Base-by-base conservation (phyloP, 1,140 invertebrate species). In the Streblospio benedicti region DNA sequence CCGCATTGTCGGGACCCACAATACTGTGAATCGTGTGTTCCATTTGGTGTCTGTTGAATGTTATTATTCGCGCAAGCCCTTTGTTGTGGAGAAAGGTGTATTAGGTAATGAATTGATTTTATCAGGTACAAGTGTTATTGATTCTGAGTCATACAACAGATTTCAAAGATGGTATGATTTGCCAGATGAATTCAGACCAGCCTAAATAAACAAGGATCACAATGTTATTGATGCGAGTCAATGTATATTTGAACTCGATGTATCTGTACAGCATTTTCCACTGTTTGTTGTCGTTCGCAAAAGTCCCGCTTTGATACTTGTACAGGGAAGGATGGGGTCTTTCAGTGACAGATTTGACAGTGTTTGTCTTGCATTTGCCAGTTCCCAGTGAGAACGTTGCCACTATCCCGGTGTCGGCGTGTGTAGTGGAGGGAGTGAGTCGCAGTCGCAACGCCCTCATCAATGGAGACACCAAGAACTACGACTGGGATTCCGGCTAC, bases 401-500 rank as follows among this genome's bases (percentile, higher is more conserved):
- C 41, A 92, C 91, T 2, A 84, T 92, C 54, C 83, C 86, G 52
- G 83, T 86, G 65, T 90, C 88, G 78, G 94, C 95, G 5, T 86
- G 85, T 71, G 95, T 99, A 49, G 88, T 92, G 20, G 95, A 99
- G 81, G 96, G 96, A 44, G 94, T 82, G 55, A 92, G 92, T 71
- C 84, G 93, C 50, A 88, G 87, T 50, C 82, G 93, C 52, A 95
- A 98, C 82, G 88, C 91, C n/a, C 81, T 99, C 6, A 83, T 99
- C 57, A 97, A 99, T 83, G 94, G 93, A 2, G 90, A 98, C 70
- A 91, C 84, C 30, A 84, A 87, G 64, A 87, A 90, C 74, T 99
- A 99, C 79, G 93, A 98, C 81, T 98, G 94, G 94, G 94, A 99
- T 76, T 91, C 87, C 62, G 93, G 96, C 49, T 99, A 98, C 77